Percentiles rank a stretch among this genome's conserved stretches.
These are phyloP conservation scores for Diadema setosum DNA, from an alignment of 35 echinoderm and acorn worm species.

Conservation along the genomic window DNA sequence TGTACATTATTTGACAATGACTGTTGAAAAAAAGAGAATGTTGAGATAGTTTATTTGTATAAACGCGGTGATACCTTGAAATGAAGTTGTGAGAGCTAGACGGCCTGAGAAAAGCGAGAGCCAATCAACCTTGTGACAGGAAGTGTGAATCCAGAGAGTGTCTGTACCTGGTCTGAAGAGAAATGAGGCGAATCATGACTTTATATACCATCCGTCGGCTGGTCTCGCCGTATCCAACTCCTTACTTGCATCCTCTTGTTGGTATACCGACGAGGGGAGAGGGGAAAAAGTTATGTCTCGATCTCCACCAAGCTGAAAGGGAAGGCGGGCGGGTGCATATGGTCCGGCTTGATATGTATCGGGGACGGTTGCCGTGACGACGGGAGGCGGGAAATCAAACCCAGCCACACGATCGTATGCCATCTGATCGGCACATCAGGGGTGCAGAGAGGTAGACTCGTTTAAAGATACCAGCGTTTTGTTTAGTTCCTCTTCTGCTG, in stretches of 20 bases:
- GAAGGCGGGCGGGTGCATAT: background rate
- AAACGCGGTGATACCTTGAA: background rate
- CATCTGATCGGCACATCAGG: background rate
- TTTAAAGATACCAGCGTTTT: no score
- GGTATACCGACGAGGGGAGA: no score
- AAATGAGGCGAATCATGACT: background rate
- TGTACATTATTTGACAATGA: no score
- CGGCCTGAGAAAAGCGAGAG: background rate
- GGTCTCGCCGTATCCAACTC: no score
- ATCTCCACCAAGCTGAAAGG: no score
- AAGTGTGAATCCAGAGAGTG: background rate
- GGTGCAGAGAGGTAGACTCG: background rate
- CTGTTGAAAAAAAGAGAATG: background rate
- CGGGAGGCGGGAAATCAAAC: background rate
- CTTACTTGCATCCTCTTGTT: no score
- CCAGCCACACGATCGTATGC: background rate
- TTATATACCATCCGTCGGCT: background rate
- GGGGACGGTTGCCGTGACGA: background rate
- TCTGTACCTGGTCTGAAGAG: background rate
- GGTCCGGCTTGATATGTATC: background rate
- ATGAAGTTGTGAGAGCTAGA: slow-evolving; percentile 1
- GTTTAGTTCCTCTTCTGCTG: no score
- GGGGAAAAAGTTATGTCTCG: no score
- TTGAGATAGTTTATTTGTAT: background rate
- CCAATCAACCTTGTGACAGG: no score